A percentile compares a stretch with the other conserved stretches of the same genome.
Conservation (phyloP, 2,113 vertebrate genomes). For the Panthera uncia region DNA sequence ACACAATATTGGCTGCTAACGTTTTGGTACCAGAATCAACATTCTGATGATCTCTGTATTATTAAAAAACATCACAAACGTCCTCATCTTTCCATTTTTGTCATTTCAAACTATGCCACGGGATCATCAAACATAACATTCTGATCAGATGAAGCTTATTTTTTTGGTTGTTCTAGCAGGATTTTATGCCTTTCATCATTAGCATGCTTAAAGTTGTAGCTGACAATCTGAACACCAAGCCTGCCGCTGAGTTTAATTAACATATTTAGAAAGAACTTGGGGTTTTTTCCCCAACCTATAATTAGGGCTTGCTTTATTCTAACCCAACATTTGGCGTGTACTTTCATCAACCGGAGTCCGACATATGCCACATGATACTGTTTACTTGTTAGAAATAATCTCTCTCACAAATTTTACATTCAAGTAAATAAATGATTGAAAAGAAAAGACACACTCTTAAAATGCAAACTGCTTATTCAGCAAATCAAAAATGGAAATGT, state of each 20-base stretch:
- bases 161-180: conserved; percentile 65
- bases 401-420: conserved; percentile 77
- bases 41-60: neutral
- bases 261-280: conserved; percentile 65
- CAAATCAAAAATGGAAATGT: conserved; percentile 77
- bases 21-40: neutral
- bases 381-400: conserved; percentile 63
- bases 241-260: conserved; percentile 73
- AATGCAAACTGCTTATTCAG: conserved; percentile 72
- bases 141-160: conserved; percentile 69
- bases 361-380: neutral
- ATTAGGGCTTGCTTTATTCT: conserved; percentile 70
- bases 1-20: neutral
- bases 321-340: conserved; percentile 62
- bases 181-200: conserved; percentile 56
- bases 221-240: conserved; percentile 15
- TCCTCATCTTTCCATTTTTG: conserved; percentile 44
- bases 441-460: conserved; percentile 75
- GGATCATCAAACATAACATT: conserved; percentile 61
- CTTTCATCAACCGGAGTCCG: conserved; percentile 67
- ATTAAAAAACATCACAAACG: neutral
- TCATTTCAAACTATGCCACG: conserved; percentile 70
- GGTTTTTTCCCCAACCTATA: conserved; percentile 75
- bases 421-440: conserved; percentile 78
- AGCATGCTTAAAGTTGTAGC: conserved; percentile 63